These are phyloP conservation scores for Galemys pyrenaicus DNA, from an alignment of 2,113 vertebrate genomes.

Conservation along the genomic window DNA sequence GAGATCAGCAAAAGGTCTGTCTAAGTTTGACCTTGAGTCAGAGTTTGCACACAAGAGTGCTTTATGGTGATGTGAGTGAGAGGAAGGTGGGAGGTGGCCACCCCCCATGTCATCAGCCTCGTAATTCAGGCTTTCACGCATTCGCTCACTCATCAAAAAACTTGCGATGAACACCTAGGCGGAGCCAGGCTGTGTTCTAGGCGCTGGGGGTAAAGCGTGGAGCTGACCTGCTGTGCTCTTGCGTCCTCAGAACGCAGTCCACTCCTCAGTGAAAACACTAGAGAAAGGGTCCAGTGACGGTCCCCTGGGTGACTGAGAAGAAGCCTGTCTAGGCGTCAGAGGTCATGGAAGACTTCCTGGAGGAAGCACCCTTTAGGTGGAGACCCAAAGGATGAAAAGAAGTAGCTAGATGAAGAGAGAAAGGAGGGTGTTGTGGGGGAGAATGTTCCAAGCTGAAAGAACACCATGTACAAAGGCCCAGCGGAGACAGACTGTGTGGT, in stretches of 20 bases:
- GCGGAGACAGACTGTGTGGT: neutral
- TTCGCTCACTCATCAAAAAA: neutral
- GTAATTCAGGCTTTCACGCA: neutral
- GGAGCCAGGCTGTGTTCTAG: neutral
- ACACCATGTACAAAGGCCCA: neutral
- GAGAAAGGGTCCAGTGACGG: neutral
- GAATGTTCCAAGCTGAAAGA: neutral
- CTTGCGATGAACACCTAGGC: neutral
- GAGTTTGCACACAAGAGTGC: neutral
- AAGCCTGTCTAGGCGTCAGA: neutral
- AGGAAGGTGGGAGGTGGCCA: neutral
- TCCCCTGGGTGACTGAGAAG: neutral
- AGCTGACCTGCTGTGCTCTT: neutral
- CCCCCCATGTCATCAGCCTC: neutral
- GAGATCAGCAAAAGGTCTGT: neutral
- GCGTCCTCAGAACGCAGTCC: neutral
- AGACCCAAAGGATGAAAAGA: neutral
- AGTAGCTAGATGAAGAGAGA: neutral
- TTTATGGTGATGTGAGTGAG: neutral
- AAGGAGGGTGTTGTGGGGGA: neutral
- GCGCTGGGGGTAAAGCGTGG: neutral
- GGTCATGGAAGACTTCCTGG: neutral
- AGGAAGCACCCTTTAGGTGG: neutral
- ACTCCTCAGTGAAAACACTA: neutral
- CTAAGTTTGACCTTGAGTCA: neutral